A percentile compares a stretch with the other conserved stretches of the same genome.
Conservation (phyloP, 2,888 invertebrate species). For the Mesodorylaimus sp. region DNA sequence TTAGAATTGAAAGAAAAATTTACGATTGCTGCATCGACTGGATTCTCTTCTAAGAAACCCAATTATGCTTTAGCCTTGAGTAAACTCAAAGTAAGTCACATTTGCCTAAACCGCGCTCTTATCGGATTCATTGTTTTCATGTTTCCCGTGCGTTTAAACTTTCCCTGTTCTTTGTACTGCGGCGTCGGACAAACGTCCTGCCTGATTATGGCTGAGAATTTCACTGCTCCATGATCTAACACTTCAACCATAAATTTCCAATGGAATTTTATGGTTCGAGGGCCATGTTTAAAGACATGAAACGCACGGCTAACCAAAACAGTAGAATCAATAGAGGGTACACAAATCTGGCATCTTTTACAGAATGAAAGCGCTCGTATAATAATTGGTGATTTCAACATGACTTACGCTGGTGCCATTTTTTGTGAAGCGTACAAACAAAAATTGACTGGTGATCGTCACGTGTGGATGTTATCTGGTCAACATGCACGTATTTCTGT, state of each 20-base stretch:
- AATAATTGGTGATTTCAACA: conserved; percentile 85
- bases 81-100: background rate
- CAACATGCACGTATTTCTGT: no score
- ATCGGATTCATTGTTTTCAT: background rate
- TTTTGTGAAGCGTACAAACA: conserved; percentile 16
- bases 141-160: no score
- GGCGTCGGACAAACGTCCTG: no score
- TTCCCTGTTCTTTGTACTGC: no score
- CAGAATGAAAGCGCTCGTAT: conserved; percentile 70
- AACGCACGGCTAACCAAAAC: no score
- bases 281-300: no score
- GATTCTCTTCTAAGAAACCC: background rate
- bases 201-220: no score
- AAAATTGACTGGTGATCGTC: conserved; percentile 48
- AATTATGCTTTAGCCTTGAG: background rate
- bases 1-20: background rate
- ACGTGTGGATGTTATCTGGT: conserved; percentile 85
- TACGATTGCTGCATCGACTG: background rate
- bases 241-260: background rate
- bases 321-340: no score
- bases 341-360: conserved; percentile 12
- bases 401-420: conserved; percentile 61
- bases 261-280: no score
- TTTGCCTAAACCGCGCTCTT: background rate
- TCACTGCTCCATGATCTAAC: no score